Conservation (phyloP, 2,113 vertebrate species). For the Bucco capensis region DNA sequence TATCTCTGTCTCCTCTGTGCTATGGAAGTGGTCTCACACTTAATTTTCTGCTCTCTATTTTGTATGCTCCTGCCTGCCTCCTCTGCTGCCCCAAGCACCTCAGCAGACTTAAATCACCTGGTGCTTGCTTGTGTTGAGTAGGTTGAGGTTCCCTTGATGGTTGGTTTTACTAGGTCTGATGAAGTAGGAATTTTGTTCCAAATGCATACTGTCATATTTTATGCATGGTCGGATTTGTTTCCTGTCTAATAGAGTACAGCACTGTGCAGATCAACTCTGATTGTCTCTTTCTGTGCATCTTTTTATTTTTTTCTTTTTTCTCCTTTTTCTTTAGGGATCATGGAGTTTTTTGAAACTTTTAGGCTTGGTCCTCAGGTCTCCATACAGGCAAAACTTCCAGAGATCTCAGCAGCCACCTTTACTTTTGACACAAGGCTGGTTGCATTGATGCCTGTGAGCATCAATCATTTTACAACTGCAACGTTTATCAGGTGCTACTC, state of each 20-base stretch:
- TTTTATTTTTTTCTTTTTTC: background rate
- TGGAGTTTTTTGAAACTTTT: background rate
- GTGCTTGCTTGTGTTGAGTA: background rate
- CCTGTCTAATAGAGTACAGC: background rate
- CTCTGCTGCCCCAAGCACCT: background rate
- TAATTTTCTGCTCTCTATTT: background rate
- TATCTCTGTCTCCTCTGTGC: fast-evolving
- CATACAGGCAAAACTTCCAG: background rate
- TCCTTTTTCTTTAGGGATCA: background rate
- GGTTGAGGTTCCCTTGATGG: background rate
- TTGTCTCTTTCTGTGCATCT: background rate
- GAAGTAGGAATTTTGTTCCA: background rate
- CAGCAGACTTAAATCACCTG: fast-evolving
- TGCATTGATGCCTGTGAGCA: background rate
- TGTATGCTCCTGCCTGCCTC: background rate
- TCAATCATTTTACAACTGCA: background rate
- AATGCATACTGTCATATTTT: background rate
- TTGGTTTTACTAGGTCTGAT: background rate
- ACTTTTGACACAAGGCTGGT: fast-evolving
- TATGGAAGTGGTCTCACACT: background rate
- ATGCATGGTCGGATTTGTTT: background rate
- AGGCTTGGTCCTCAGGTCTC: background rate
- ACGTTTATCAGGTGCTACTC: background rate
- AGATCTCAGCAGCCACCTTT: background rate
- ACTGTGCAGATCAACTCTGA: background rate